These are phyloP conservation scores for Cavia aperea DNA, from an alignment of 2,113 vertebrate genomes.

Conservation along the genomic window DNA sequence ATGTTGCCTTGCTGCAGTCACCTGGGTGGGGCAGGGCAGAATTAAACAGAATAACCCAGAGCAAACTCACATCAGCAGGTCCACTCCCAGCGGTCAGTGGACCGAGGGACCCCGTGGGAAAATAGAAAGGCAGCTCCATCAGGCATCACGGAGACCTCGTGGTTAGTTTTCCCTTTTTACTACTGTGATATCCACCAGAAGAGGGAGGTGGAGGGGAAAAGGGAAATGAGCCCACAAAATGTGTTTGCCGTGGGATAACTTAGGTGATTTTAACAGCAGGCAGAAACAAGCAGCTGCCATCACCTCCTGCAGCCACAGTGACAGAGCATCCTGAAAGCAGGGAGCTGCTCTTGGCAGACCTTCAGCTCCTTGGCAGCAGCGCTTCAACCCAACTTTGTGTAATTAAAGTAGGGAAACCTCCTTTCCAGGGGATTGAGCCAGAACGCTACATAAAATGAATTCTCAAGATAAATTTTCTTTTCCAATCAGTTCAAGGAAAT, in stretches of 20 bases:
- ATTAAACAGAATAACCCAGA: background rate
- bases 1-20: rapidly evolving
- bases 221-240: background rate
- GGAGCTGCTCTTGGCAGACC: background rate
- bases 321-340: background rate
- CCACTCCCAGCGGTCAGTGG: rapidly evolving
- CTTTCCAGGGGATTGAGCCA: slow-evolving; percentile 3
- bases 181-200: background rate
- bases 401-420: slow-evolving; percentile 34
- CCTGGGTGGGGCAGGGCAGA: background rate
- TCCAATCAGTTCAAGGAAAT: slow-evolving; percentile 8
- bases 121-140: background rate
- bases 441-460: slow-evolving; percentile 22
- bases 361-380: background rate
- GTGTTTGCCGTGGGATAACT: background rate
- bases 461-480: slow-evolving; percentile 36
- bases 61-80: background rate
- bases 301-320: background rate
- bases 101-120: background rate
- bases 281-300: slow-evolving; percentile 35
- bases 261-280: slow-evolving; percentile 45
- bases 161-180: background rate
- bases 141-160: background rate
- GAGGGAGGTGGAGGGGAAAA: background rate
- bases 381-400: background rate